A percentile compares a stretch with the other conserved stretches of the same genome.
phyloP scores from a whole-genome alignment of 2,797 vertebrate species.

The Mycteria americana region DNA sequence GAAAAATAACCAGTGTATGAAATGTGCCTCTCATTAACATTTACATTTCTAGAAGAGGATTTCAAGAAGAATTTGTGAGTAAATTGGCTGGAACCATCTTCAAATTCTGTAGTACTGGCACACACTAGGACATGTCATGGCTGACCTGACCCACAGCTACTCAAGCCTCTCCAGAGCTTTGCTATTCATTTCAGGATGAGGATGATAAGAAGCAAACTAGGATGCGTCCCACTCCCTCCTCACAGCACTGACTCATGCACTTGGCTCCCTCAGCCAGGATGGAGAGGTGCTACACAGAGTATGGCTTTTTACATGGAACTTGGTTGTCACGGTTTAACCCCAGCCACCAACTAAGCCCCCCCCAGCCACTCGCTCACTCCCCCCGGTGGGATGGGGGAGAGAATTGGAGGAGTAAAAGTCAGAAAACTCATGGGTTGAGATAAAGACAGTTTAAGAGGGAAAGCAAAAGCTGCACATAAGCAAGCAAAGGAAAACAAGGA shows the following conservation, averaged over 20 bases:
- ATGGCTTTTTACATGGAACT: background rate
- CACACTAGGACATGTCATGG: background rate
- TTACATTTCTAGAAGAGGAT: background rate
- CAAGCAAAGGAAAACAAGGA: too few species aligned
- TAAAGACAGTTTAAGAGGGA: too few species aligned
- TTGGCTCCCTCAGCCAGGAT: background rate
- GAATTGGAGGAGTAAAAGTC: too few species aligned
- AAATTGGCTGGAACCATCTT: background rate
- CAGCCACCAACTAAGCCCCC: too few species aligned
- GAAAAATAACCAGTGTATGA: background rate
- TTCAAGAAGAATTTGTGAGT: background rate
- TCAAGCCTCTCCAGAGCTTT: background rate
- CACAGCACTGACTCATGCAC: background rate
- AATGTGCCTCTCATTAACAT: background rate
- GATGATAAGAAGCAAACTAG: background rate
- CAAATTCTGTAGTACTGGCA: background rate
- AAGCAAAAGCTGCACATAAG: too few species aligned
- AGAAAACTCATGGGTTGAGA: too few species aligned
- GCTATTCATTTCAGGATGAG: background rate
- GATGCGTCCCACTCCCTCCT: background rate
- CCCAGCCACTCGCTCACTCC: too few species aligned
- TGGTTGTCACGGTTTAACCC: too few species aligned
- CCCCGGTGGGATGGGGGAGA: too few species aligned
- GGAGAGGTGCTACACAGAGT: background rate
- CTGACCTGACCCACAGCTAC: background rate